Conservation (phyloP, 2,113 vertebrate genomes). For the Blennius ocellaris region DNA sequence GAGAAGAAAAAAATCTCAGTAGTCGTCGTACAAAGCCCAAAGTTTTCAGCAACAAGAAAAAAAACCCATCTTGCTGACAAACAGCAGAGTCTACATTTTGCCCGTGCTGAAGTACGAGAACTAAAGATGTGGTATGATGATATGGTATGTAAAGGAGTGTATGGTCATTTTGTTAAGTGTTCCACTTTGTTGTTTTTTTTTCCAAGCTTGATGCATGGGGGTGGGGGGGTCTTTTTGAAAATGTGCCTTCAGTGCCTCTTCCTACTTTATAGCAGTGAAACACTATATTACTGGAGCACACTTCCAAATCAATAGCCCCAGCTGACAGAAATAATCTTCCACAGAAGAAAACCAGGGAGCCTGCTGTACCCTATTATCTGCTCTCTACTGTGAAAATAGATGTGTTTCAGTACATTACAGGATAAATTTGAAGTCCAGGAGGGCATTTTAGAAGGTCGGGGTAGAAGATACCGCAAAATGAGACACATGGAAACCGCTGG, state of each 20-base stretch:
- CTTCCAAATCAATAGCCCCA: constrained; percentile 3
- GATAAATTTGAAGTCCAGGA: constrained; percentile 13
- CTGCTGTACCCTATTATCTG: constrained; percentile 6
- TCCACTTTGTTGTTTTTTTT: neutral
- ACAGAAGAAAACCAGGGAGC: constrained; percentile 17
- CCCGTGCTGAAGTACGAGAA: no score
- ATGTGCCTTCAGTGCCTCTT: neutral
- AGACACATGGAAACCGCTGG: neutral
- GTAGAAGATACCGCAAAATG: constrained; percentile 2
- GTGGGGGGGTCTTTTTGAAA: neutral
- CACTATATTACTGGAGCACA: neutral
- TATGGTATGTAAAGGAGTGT: no score
- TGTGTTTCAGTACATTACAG: constrained; percentile 10
- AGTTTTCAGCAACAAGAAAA: no score
- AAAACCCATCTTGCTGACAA: no score
- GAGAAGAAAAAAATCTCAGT: neutral
- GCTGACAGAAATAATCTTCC: constrained; percentile 22
- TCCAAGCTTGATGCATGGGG: neutral
- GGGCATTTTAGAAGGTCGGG: neutral
- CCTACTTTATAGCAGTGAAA: neutral
- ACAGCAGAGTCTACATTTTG: no score
- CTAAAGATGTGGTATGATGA: no score
- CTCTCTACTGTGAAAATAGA: constrained; percentile 27
- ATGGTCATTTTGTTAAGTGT: no score
- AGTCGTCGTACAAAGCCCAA: no score